Evolutionary conservation across 2,888 invertebrate species (phyloP).

Genomic region (Ophion costatus): DNA sequence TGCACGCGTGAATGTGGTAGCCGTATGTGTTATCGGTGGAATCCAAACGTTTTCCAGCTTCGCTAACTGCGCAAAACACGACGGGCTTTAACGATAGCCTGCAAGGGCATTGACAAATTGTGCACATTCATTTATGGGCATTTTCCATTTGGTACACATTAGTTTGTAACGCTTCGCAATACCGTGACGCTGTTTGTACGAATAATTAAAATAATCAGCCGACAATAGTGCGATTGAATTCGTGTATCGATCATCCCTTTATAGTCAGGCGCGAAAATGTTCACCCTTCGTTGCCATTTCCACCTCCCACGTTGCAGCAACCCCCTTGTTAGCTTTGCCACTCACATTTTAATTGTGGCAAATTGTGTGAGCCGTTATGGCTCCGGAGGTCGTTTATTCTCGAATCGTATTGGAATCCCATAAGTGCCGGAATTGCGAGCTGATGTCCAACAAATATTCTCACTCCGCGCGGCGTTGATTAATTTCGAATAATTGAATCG

Average conservation of each 20-base stretch:
- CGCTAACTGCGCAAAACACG: neutral
- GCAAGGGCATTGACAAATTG: conserved; percentile 65
- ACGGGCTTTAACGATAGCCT: conserved; percentile 62
- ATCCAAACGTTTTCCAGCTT: conserved; percentile 44
- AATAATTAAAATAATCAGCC: conserved; percentile 71
- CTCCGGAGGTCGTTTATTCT: neutral
- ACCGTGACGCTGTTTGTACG: conserved; percentile 66
- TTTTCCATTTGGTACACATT: conserved; percentile 42
- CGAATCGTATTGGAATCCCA: conserved; percentile 1
- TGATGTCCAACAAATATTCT: conserved; percentile 14
- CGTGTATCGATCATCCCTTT: conserved; percentile 2
- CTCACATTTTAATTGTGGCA: conserved; percentile 63
- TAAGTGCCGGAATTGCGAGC: conserved; percentile 15
- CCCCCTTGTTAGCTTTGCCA: conserved; percentile 65
- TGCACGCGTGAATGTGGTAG: conserved; percentile 33
- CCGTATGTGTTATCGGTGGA: conserved; percentile 20
- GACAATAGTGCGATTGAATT: conserved; percentile 46
- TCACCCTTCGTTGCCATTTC: neutral
- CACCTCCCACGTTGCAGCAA: neutral
- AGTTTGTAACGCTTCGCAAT: conserved; percentile 52
- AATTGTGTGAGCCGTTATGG: conserved; percentile 18
- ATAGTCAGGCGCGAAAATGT: conserved; percentile 1
- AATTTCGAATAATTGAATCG: conserved; percentile 45
- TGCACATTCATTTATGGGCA: conserved; percentile 66
- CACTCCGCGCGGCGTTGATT: conserved; percentile 27